Conservation (phyloP, 2,888 invertebrate species). For the Nasonia oneida region DNA sequence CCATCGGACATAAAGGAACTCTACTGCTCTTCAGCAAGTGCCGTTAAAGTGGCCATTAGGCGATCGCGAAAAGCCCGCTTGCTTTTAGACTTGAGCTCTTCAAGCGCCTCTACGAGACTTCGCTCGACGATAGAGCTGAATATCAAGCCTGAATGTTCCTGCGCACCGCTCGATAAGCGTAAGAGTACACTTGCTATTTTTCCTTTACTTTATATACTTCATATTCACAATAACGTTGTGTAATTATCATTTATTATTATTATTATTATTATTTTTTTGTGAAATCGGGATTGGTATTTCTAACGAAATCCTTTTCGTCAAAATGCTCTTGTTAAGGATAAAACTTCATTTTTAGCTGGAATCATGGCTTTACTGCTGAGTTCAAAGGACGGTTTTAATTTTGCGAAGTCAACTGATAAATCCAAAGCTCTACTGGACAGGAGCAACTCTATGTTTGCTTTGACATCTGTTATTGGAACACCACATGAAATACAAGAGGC, state of each 20-base stretch:
- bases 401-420: conserved; percentile 60
- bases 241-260: too few species aligned
- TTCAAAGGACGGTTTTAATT: conserved; percentile 61
- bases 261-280: too few species aligned
- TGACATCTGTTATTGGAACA: conserved; percentile 64
- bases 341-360: conserved; percentile 68
- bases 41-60: conserved; percentile 73
- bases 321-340: not conserved
- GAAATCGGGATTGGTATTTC: too few species aligned
- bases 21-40: conserved; percentile 71
- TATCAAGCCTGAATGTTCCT: conserved; percentile 71
- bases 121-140: conserved; percentile 69
- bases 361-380: conserved; percentile 71
- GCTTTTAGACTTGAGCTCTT: conserved; percentile 70
- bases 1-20: conserved; percentile 70
- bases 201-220: not conserved
- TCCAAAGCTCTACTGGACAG: conserved; percentile 66
- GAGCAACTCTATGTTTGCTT: conserved; percentile 68
- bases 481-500: conserved; percentile 68
- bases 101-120: conserved; percentile 65
- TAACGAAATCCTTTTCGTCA: too few species aligned
- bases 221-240: not conserved
- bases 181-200: conserved; percentile 54
- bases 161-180: conserved; percentile 73
- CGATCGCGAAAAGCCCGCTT: conserved; percentile 71